Percentiles rank a stretch among this genome's conserved stretches.
These are phyloP conservation scores for Orthonevra nobilis DNA, from an alignment of 2,888 invertebrate species.

Conservation along the genomic window DNA sequence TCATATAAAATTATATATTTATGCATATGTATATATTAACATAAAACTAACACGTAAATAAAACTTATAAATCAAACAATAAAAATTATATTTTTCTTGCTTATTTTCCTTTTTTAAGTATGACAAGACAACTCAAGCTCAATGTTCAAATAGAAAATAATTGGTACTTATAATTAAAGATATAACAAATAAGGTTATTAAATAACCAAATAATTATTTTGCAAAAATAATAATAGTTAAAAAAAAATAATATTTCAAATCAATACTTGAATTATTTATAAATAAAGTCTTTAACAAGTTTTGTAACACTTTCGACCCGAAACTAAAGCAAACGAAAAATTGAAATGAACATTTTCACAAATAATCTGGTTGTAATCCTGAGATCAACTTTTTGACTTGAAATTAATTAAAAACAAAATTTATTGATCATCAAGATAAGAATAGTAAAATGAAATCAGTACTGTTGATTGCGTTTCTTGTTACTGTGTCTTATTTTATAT, in stretches of 20 bases:
- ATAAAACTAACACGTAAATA: constrained; percentile 37
- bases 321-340: constrained; percentile 20
- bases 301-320: constrained; percentile 52
- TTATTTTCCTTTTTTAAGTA: constrained; percentile 42
- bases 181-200: constrained; percentile 43
- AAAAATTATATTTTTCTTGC: constrained; percentile 18
- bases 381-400: constrained; percentile 63
- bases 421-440: constrained; percentile 1
- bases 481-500: no score
- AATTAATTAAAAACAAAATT: constrained; percentile 37
- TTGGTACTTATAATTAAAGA: constrained; percentile 9
- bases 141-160: constrained; percentile 41
- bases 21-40: no score
- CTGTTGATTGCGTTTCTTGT: constrained; percentile 48
- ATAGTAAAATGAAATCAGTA: constrained; percentile 48
- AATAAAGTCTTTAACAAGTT: constrained; percentile 47
- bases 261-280: constrained; percentile 26
- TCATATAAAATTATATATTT: constrained; percentile 64
- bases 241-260: constrained; percentile 14
- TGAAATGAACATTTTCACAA: constrained; percentile 2
- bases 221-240: constrained; percentile 22
- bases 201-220: constrained; percentile 43
- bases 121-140: constrained; percentile 65
- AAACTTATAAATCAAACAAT: constrained; percentile 52
- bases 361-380: constrained; percentile 53